Evolutionary conservation across 2,113 vertebrate genomes (phyloP), one percentile per base, ranked within the genome.

Genomic region (Aegithalos caudatus): DNA sequence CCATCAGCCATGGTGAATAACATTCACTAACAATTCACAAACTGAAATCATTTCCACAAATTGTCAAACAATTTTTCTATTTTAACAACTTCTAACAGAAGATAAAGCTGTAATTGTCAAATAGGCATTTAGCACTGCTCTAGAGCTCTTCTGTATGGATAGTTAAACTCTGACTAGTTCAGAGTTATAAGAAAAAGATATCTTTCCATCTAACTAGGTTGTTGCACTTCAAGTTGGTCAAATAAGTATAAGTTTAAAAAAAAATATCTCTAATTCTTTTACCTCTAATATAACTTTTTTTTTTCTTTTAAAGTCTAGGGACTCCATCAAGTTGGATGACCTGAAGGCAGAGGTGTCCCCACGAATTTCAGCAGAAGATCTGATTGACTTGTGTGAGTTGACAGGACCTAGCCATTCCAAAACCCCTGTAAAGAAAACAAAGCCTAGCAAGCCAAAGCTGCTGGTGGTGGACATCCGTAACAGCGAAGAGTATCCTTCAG

Each of bases 341-440:
- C 97, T 99, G 91, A 99, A 99, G 97, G 98, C 99, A n/a, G 99
- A 99, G 95, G 98, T 99, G 10, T 99, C 99, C 25, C 99, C 99
- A 19, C 97, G 99, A 53, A 99, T 99, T 97, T 99, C 99, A 21
- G 99, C 99, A 14, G 99, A 99, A 95, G 99, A 99, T 96, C 97
- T 99, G 81, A 99, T 99, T 76, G 99, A 99, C 94, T 95, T 99
- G 77, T 99, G 99, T 96, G 99, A 99, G 72, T 96, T 99, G 86
- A 98, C 98, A 37, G 98, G 95, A 54, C 97, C 97, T 7, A 97
- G 88, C 96, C 98, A 98, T 88, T 98, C 98, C 92, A 99, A 98
- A 97, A 98, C 98, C 24, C 98, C 98, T 22, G 72, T 97, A 53
- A 99, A 99, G 97, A 99, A 99, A 96, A 98, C 97, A 29, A 99